phyloP scores from a whole-genome alignment of 2,113 vertebrate species.

The Furnarius figulus region DNA sequence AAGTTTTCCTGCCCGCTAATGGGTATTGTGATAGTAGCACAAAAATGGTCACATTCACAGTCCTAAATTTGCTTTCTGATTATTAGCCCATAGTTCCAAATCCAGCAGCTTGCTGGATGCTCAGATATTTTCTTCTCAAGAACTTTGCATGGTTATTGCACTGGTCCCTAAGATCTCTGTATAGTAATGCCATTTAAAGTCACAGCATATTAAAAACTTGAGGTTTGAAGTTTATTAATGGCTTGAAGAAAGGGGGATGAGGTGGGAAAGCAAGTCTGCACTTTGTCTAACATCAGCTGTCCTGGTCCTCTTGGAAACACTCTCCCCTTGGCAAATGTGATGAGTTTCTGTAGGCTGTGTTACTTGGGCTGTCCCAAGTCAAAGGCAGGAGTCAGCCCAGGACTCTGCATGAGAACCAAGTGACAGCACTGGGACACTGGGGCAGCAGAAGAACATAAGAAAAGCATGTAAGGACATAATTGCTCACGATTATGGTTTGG shows the following conservation, averaged over 20 bases:
- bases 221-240: background rate
- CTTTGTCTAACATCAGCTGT: background rate
- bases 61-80: background rate
- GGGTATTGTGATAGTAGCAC: background rate
- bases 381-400: background rate
- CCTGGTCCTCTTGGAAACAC: background rate
- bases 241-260: rapidly evolving
- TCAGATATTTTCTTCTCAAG: background rate
- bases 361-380: background rate
- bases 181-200: background rate
- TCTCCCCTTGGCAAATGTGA: background rate
- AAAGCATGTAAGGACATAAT: background rate
- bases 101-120: background rate
- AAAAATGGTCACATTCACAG: rapidly evolving
- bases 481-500: background rate
- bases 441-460: background rate
- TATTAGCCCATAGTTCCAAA: background rate
- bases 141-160: background rate
- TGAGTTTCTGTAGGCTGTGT: background rate
- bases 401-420: background rate
- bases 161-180: background rate
- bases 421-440: rapidly evolving
- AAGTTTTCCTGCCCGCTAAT: background rate
- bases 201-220: background rate
- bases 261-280: background rate